Evolutionary conservation across 2,888 invertebrate species (phyloP), one percentile per base, ranked within the genome.

Genomic region (Drosophila pseudotalamancana): DNA sequence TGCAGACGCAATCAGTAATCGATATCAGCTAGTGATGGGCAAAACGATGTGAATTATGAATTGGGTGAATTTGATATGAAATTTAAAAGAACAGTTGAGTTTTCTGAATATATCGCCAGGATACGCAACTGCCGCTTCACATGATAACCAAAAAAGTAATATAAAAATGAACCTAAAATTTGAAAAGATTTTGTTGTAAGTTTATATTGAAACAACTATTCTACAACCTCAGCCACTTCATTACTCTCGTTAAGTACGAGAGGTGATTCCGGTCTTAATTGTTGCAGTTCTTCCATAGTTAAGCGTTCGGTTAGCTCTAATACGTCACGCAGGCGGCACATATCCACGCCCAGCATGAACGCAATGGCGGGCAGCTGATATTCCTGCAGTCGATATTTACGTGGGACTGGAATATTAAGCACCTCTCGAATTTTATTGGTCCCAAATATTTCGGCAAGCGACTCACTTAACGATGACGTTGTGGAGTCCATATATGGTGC

Each of bases 401-500:
- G 62, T 4, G 78, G 81, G 5, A 60, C 49, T 12, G 74, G 64
- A 1, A 89, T 65, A 16, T 84, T 65, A 4, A 89, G 51, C 4
- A 88, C 65, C 4, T 77, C 56, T 4, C 73, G 72, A 18, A 89
- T 63, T 12, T 79, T 72, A 35, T 70, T 75, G 3, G 79, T 80
- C 8, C 87, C 83, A 40, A 90, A 90, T n/a, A 88, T 48, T 12
- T 79, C 80, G 21, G 75, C 76, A 2, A 90, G 65, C 0, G 89
- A 89, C 18, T 89, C 90, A 6, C 84, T 80, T 3, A 90, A 23
- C 0, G 90, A 89, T 3, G 83, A 78, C 6, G 87, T 71, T 1
- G 72, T 61, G 14, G 85, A 73, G 0, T 40, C 31, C 9, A 6
- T 23, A 6, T 49, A 50, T 18, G 18, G 43, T 3, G 25, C 16